These are phyloP conservation scores for Trichopoda pennipes DNA, from an alignment of 2,888 invertebrate genomes.

Conservation along the genomic window DNA sequence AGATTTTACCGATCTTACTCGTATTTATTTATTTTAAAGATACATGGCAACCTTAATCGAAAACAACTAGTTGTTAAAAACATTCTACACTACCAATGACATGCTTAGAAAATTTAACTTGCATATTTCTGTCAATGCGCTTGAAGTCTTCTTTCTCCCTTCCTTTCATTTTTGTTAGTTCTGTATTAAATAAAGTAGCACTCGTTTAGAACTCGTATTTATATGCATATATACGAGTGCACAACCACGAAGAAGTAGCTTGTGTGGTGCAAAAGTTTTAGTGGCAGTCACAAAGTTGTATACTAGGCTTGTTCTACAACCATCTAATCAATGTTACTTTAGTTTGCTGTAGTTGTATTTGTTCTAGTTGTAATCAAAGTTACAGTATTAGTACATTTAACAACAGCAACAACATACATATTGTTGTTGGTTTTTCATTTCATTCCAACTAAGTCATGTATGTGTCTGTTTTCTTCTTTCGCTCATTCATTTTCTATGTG, in stretches of 20 bases:
- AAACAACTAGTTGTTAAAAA: slow-evolving; percentile 66
- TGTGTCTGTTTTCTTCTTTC: slow-evolving; percentile 56
- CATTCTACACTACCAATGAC: slow-evolving; percentile 69
- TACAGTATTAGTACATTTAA: slow-evolving; percentile 47
- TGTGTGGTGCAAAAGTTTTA: slow-evolving; percentile 39
- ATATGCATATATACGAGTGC: slow-evolving; percentile 33
- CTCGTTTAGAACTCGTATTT: slow-evolving; percentile 16
- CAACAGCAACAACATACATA: slow-evolving; percentile 9
- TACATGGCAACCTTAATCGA: slow-evolving; percentile 57
- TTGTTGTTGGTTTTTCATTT: slow-evolving; percentile 48
- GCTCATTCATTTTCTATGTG: slow-evolving; percentile 59
- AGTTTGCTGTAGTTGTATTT: slow-evolving; percentile 61
- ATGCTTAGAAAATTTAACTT: slow-evolving; percentile 70
- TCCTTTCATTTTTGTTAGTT: slow-evolving; percentile 35
- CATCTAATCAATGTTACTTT: slow-evolving; percentile 67
- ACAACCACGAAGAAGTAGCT: slow-evolving; percentile 44
- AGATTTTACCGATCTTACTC: background rate
- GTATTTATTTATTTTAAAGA: background rate
- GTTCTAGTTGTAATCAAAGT: slow-evolving; percentile 51
- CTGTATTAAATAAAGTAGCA: background rate
- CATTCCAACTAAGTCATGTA: slow-evolving; percentile 49
- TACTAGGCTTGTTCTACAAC: slow-evolving; percentile 53
- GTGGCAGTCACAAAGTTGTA: slow-evolving; percentile 50
- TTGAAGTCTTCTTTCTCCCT: slow-evolving; percentile 49
- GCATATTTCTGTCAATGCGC: slow-evolving; percentile 64